Conservation (phyloP, 2,113 vertebrate genomes). For the Gambusia holbrooki region DNA sequence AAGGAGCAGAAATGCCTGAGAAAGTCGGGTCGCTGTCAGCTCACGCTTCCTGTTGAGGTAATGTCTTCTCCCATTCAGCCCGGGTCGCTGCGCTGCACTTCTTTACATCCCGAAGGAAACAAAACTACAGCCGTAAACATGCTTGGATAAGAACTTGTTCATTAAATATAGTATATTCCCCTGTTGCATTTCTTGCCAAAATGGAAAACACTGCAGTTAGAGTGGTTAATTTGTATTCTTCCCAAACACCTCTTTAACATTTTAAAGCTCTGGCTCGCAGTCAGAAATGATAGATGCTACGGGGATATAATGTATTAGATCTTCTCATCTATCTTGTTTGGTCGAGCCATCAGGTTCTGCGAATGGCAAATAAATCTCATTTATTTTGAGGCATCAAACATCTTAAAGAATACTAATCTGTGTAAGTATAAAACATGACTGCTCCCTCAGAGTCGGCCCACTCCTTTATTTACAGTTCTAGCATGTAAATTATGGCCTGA, state of each 20-base stretch:
- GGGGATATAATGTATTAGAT: constrained; percentile 6
- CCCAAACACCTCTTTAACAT: constrained; percentile 14
- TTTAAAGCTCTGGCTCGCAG: background rate
- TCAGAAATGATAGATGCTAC: background rate
- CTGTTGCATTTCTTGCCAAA: background rate
- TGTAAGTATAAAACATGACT: background rate
- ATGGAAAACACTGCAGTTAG: background rate
- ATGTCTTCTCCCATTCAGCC: constrained; percentile 17
- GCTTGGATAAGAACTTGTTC: background rate
- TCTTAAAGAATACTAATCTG: constrained; percentile 4
- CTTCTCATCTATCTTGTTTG: constrained; percentile 10
- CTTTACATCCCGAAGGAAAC: constrained; percentile 6
- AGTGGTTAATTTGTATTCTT: constrained; percentile 13
- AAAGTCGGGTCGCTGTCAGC: background rate
- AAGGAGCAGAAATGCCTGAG: background rate
- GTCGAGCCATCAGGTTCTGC: constrained; percentile 9
- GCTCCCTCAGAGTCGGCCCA: background rate
- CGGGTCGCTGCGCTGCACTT: constrained; percentile 11
- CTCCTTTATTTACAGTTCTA: background rate
- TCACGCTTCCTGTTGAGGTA: constrained; percentile 7
- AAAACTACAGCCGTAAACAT: background rate
- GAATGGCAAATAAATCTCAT: constrained; percentile 14
- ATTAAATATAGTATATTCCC: constrained; percentile 4
- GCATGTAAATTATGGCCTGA: background rate
- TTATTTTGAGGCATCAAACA: constrained; percentile 17